Evolutionary conservation across 1,140 invertebrate genomes (phyloP), one percentile per base, ranked within the genome.

Genomic region (Magallana ariakensis): DNA sequence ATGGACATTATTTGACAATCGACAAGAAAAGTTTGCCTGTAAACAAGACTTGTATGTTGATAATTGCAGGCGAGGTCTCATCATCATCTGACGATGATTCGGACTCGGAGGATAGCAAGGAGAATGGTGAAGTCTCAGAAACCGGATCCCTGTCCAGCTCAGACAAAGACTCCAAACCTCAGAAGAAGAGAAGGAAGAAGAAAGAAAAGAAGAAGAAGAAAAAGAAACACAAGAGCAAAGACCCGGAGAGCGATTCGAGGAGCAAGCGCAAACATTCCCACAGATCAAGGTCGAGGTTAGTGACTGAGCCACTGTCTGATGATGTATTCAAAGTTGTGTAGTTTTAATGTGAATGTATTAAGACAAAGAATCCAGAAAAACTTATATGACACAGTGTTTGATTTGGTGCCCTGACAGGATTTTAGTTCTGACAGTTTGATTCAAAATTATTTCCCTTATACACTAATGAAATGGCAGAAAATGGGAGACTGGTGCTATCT

Each of bases 121-220:
- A 88, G 56, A 89, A 89, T 60, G 88, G 89, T 81, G 89, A 90
- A 13, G 84, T 90, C 19, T 90, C 88, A 16, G 89, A 89, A 75
- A 91, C 89, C 81, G 91, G 91, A 13, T 92, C 91, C 66, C 83
- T 92, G 6, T 89, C 90, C 85, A 90, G 93, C 80, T 86, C 89
- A 10, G 88, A 93, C 70, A 88, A 92, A 53, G 89, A 91, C 56
- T 57, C 84, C 56, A 90, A 88, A 10, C 84, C 91, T 11, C 89
- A 92, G 57, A 90, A 87, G n/a, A 89, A 92, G 60, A 91, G 90
- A 83, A 91, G 92, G 82, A 92, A 93, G 87, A 93, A 92, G 66
- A 92, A 92, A 89, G 92, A 92, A 87, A 90, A 91, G 83, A 90
- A 92, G 70, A 92, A 92, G 89, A 93, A 92, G 80, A 92, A 91